Conservation (phyloP, 2,113 vertebrate genomes). For the Pseudopipra pipra region DNA sequence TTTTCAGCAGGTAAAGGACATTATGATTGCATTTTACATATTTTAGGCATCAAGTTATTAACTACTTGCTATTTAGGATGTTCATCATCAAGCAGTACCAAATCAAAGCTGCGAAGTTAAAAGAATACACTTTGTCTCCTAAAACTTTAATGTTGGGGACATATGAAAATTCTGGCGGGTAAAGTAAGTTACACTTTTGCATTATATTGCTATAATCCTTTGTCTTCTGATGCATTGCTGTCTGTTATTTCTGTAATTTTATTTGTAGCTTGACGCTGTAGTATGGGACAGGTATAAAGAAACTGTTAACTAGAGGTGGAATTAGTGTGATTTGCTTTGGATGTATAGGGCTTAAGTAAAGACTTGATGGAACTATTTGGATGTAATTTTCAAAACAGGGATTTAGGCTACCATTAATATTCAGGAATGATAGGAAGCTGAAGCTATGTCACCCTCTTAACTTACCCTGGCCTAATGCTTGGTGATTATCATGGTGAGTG, state of each 20-base stretch:
- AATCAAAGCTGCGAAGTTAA: not conserved
- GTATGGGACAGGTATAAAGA: not conserved
- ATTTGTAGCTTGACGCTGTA: not conserved
- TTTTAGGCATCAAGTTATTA: not conserved
- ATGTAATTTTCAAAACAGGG: not conserved
- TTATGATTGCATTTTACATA: not conserved
- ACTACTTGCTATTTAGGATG: not conserved
- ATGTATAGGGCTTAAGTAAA: not conserved
- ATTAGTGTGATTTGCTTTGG: not conserved
- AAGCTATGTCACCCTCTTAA: not conserved
- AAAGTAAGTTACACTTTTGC: not conserved
- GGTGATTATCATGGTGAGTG: not conserved
- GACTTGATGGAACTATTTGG: not conserved
- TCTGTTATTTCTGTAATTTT: not conserved
- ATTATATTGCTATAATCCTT: not conserved
- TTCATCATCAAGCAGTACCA: not conserved
- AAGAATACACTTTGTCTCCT: not conserved
- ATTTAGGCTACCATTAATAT: not conserved
- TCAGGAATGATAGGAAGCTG: not conserved
- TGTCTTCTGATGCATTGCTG: not conserved
- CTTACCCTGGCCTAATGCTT: not conserved
- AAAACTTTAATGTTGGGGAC: not conserved
- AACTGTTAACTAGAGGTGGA: not conserved
- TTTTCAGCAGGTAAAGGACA: not conserved
- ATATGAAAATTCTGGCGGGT: not conserved